phyloP scores from a whole-genome alignment of 2,113 vertebrate genomes.

The Nerophis lumbriciformis region DNA sequence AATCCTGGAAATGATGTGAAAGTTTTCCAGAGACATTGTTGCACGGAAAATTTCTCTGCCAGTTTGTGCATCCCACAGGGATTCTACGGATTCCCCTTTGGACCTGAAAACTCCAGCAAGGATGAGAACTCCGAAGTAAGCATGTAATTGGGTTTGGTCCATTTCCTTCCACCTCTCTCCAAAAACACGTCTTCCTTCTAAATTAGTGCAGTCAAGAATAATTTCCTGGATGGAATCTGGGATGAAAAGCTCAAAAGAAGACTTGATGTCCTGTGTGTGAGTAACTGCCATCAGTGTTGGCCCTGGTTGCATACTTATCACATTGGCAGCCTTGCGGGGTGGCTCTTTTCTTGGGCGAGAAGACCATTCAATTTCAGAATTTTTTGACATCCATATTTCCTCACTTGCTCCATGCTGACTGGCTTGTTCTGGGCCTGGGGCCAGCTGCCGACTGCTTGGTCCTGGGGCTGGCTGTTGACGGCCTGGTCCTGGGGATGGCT shows the following conservation, averaged over 20 bases:
- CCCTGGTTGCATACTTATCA: conserved; percentile 1
- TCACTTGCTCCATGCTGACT: background rate
- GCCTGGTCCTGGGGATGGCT: background rate
- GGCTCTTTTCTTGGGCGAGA: conserved; percentile 7
- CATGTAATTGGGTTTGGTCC: background rate
- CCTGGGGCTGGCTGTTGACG: background rate
- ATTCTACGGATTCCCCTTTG: background rate
- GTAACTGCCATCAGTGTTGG: background rate
- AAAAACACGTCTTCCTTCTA: background rate
- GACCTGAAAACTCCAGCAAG: background rate
- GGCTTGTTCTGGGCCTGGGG: background rate
- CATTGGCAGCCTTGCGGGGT: background rate
- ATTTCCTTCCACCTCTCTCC: background rate
- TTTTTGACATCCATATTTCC: background rate
- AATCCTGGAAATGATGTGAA: background rate
- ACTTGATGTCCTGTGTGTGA: background rate
- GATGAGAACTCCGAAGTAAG: background rate
- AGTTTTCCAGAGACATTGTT: background rate
- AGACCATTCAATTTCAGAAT: conserved; percentile 5
- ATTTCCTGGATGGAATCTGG: background rate
- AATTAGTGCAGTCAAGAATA: background rate
- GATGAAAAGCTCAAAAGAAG: background rate
- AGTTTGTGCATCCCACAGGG: background rate
- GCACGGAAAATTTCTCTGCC: background rate
- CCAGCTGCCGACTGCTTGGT: no score